These are phyloP conservation scores for Nematolebias whitei DNA, from an alignment of 2,113 vertebrate species.

Conservation along the genomic window DNA sequence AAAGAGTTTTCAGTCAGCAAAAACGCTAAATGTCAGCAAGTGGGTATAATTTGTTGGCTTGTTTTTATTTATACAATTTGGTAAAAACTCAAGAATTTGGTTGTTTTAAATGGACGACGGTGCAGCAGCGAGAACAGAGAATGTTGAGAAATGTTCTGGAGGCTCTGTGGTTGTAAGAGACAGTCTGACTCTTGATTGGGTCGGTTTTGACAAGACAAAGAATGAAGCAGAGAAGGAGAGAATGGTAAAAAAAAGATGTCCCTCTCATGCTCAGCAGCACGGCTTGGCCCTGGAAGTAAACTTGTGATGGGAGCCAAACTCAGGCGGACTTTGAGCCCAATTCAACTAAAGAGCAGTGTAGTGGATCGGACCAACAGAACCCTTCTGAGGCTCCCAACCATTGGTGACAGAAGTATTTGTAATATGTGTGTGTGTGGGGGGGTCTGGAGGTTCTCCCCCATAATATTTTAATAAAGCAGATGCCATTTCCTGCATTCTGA, in stretches of 20 bases:
- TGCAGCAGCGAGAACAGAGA: slow-evolving; percentile 29
- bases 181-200: slow-evolving; percentile 47
- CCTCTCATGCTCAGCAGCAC: slow-evolving; percentile 34
- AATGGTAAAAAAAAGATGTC: slow-evolving; percentile 42
- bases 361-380: slow-evolving; percentile 31
- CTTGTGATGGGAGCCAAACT: slow-evolving; percentile 28
- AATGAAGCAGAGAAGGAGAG: slow-evolving; percentile 34
- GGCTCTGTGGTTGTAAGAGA: slow-evolving; percentile 59
- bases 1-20: background rate
- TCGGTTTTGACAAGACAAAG: slow-evolving; percentile 57
- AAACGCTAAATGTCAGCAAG: background rate
- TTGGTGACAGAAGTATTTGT: slow-evolving; percentile 37
- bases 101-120: slow-evolving; percentile 1
- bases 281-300: slow-evolving; percentile 40
- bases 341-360: slow-evolving; percentile 50
- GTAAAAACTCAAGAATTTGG: background rate
- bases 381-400: slow-evolving; percentile 28
- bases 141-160: slow-evolving; percentile 63
- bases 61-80: slow-evolving; percentile 8
- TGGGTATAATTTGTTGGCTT: slow-evolving; percentile 11
- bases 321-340: slow-evolving; percentile 42
- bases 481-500: slow-evolving; percentile 63
- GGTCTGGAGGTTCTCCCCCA: too few species aligned
- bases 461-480: slow-evolving; percentile 42
- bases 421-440: too few species aligned